Conservation (phyloP, 2,113 vertebrate species). For the Meriones unguiculatus region DNA sequence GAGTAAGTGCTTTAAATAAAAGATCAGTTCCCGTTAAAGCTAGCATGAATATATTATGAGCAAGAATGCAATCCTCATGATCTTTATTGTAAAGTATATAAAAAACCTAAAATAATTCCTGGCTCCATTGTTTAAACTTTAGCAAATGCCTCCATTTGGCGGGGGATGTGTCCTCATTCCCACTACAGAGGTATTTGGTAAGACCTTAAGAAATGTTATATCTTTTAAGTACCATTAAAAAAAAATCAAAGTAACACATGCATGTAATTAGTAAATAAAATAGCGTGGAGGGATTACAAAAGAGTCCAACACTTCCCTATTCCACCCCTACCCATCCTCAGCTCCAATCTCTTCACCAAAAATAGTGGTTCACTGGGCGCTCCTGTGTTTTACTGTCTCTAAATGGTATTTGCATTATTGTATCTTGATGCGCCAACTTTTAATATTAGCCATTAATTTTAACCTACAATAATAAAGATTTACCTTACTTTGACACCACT, state of each 20-base stretch:
- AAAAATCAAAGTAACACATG: slow-evolving; percentile 22
- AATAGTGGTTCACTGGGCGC: background rate
- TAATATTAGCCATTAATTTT: slow-evolving; percentile 36
- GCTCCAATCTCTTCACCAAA: background rate
- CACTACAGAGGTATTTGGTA: background rate
- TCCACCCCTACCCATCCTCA: background rate
- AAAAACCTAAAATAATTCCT: slow-evolving; percentile 9
- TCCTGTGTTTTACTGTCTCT: slow-evolving; percentile 1
- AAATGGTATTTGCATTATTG: slow-evolving; percentile 1
- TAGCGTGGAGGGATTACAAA: background rate
- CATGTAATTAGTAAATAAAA: slow-evolving; percentile 39
- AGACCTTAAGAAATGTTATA: slow-evolving; percentile 35
- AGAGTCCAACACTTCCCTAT: background rate
- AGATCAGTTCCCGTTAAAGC: slow-evolving; percentile 48
- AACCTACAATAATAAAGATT: background rate
- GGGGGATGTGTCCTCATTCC: background rate
- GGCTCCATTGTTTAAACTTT: slow-evolving; percentile 25
- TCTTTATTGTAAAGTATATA: slow-evolving; percentile 32
- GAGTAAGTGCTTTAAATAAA: slow-evolving; percentile 61
- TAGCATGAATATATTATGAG: slow-evolving; percentile 30
- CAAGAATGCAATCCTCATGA: slow-evolving; percentile 16
- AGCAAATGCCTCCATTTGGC: background rate
- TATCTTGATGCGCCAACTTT: background rate
- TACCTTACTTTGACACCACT: background rate
- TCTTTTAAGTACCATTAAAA: background rate